Percentiles rank a stretch among this genome's conserved stretches.
Evolutionary conservation across 2,888 invertebrate species (phyloP).

Genomic region (Gandaritis pyraliata): DNA sequence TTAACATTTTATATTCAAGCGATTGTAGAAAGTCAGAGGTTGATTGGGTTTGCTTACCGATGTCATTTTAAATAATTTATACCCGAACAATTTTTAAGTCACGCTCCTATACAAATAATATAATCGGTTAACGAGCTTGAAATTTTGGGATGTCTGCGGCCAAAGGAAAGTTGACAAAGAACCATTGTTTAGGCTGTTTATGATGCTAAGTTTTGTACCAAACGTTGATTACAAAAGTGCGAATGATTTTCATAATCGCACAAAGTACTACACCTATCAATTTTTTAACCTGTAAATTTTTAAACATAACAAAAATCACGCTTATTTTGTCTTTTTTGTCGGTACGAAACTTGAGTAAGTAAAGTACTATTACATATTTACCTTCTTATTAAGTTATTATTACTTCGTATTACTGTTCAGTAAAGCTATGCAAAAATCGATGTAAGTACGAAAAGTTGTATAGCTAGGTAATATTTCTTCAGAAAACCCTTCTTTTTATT

Average conservation of each 20-base stretch:
- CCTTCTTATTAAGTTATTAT: too few species aligned
- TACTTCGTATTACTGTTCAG: too few species aligned
- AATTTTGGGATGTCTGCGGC: conserved; percentile 10
- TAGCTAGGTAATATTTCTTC: background rate
- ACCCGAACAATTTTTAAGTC: conserved; percentile 10
- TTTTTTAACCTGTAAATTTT: too few species aligned
- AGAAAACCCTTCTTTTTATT: background rate
- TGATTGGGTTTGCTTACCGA: background rate
- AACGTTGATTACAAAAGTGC: conserved; percentile 4
- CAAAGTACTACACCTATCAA: too few species aligned
- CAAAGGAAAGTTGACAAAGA: conserved; percentile 6
- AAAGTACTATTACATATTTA: too few species aligned
- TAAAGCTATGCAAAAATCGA: background rate
- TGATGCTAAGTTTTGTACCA: conserved; percentile 12
- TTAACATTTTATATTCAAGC: too few species aligned
- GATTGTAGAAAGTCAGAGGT: too few species aligned
- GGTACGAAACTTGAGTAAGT: too few species aligned
- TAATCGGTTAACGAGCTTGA: conserved; percentile 25
- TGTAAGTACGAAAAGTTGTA: background rate
- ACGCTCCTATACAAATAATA: conserved; percentile 20
- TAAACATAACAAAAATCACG: too few species aligned
- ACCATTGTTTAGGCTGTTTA: conserved; percentile 13
- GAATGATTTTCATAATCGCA: background rate
- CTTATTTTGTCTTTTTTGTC: too few species aligned
- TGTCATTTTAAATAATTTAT: conserved; percentile 12